Conservation (phyloP, 2,888 invertebrate genomes). For the Crossocerus cetratus region DNA sequence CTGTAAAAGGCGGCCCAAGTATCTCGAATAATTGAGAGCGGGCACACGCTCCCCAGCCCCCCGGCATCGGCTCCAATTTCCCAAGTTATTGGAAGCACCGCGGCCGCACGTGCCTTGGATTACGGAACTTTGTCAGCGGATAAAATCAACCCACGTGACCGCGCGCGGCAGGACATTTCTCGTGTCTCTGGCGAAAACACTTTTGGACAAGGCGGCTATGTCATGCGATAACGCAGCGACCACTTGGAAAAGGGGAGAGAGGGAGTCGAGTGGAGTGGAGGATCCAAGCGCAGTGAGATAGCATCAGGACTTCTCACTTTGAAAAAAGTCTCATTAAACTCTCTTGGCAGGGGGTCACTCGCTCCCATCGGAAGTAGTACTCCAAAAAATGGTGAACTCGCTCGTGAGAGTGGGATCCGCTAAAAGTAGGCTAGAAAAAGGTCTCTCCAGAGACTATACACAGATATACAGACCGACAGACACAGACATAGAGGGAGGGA, state of each 20-base stretch:
- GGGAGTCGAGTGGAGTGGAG: background rate
- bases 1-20: background rate
- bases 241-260: background rate
- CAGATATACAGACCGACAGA: too few species aligned
- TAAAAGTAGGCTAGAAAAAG: too few species aligned
- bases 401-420: too few species aligned
- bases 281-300: too few species aligned
- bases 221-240: background rate
- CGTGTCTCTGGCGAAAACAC: background rate
- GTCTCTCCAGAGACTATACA: too few species aligned
- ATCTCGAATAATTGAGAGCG: conserved; percentile 1
- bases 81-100: background rate
- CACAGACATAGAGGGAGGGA: background rate
- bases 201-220: background rate
- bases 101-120: background rate
- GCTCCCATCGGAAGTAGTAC: too few species aligned
- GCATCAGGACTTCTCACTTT: too few species aligned
- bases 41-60: background rate
- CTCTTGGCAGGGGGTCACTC: too few species aligned
- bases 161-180: background rate
- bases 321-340: too few species aligned
- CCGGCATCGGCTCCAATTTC: background rate
- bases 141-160: background rate
- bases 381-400: too few species aligned
- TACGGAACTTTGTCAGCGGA: background rate